Evolutionary conservation across 1,140 invertebrate genomes (phyloP).

Genomic region (Drosophila chauvacae): DNA sequence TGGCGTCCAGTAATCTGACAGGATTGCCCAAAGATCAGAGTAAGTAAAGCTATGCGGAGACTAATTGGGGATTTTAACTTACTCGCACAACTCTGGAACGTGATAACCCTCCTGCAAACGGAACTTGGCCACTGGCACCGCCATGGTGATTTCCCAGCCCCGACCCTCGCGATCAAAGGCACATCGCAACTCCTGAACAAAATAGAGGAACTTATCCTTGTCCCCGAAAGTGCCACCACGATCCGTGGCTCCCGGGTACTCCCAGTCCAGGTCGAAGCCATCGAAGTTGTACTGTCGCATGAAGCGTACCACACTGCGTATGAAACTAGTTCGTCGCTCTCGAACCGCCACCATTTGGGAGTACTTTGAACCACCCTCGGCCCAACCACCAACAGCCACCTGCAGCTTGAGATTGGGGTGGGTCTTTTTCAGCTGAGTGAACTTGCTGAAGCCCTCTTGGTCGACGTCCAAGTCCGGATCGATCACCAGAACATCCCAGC

Average conservation of each 20-base stretch:
- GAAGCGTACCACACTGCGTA: conserved; percentile 91
- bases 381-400: conserved; percentile 95
- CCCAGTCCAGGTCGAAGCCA: conserved; percentile 93
- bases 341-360: conserved; percentile 91
- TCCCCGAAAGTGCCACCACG: conserved; percentile 93
- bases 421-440: conserved; percentile 89
- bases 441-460: conserved; percentile 92
- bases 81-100: conserved; percentile 94
- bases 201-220: conserved; percentile 92
- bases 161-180: conserved; percentile 90
- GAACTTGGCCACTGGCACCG: conserved; percentile 94
- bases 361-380: conserved; percentile 93
- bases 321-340: conserved; percentile 89
- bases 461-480: conserved; percentile 93
- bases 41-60: not conserved
- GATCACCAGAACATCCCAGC: conserved; percentile 91
- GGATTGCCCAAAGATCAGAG: conserved; percentile 15
- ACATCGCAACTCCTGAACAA: conserved; percentile 91
- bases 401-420: conserved; percentile 91
- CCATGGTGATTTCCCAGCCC: conserved; percentile 94
- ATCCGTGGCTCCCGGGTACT: conserved; percentile 94
- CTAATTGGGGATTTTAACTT: conserved; percentile 74
- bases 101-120: conserved; percentile 94
- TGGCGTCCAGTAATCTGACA: conserved; percentile 88
- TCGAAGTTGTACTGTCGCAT: conserved; percentile 92